Evolutionary conservation across 2,113 vertebrate genomes (phyloP).

Genomic region (Rattus norvegicus): DNA sequence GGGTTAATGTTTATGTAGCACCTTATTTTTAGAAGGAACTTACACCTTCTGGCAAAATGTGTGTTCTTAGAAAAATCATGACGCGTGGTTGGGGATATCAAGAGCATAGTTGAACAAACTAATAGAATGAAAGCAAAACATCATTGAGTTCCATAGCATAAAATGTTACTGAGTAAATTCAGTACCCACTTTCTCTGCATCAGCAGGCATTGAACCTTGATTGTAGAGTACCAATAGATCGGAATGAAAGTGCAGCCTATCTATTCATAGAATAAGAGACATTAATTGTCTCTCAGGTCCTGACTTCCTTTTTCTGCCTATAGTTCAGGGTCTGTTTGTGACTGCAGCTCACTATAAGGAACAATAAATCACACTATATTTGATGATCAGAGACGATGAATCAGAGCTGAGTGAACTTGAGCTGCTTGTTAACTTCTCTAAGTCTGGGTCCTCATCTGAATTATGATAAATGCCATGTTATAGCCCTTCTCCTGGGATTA

Average conservation of each 20-base stretch:
- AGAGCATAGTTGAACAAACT: background rate
- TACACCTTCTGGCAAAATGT: background rate
- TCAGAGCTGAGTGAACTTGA: background rate
- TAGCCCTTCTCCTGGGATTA: background rate
- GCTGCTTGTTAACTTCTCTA: background rate
- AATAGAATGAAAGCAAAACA: background rate
- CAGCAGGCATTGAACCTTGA: background rate
- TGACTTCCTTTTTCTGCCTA: background rate
- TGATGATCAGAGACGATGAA: background rate
- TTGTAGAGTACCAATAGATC: background rate
- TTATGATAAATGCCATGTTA: background rate
- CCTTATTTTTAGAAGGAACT: constrained; percentile 18
- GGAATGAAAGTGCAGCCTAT: background rate
- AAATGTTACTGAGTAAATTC: background rate
- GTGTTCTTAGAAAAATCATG: constrained; percentile 6
- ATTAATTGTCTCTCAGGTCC: background rate
- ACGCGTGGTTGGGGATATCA: background rate
- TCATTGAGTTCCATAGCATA: background rate
- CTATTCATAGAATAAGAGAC: background rate
- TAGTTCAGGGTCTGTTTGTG: background rate
- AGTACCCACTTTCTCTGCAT: background rate
- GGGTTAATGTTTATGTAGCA: background rate
- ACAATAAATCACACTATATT: background rate
- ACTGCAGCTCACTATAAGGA: background rate
- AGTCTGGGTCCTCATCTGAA: background rate